These are phyloP conservation scores for Erythrolamprus reginae DNA, from an alignment of 2,113 vertebrate species.

Conservation along the genomic window DNA sequence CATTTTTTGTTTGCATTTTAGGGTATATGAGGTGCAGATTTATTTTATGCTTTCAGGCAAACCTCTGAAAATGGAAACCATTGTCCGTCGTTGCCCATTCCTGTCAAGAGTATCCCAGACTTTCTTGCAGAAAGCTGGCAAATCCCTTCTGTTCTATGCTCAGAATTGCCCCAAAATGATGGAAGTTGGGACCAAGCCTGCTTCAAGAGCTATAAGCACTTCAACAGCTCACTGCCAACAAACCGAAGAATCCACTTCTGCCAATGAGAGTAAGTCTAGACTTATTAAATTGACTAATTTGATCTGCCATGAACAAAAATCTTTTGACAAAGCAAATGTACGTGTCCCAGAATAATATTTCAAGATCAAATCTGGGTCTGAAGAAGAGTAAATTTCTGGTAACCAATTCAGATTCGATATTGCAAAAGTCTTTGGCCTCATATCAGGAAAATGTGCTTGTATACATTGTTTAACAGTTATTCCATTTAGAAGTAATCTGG, in stretches of 20 bases:
- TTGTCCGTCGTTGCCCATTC: constrained; percentile 91
- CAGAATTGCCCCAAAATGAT: constrained; percentile 94
- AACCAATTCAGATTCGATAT: not conserved
- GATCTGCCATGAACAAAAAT: accelerated
- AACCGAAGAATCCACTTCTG: constrained; percentile 65
- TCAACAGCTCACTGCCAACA: constrained; percentile 74
- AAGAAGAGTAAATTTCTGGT: not conserved
- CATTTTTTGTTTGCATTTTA: not conserved
- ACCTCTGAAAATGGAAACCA: constrained; percentile 79
- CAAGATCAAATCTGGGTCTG: not conserved
- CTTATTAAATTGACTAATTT: not conserved
- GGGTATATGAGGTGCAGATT: not conserved
- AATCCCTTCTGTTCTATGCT: constrained; percentile 83
- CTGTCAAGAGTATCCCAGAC: constrained; percentile 85
- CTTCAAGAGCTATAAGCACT: constrained; percentile 73
- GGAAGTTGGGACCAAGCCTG: constrained; percentile 79
- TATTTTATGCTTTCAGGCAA: constrained; percentile 12
- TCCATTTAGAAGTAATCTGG: too few species aligned
- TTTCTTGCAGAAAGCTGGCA: constrained; percentile 90
- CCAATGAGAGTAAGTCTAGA: constrained; percentile 68
- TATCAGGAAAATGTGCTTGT: not conserved
- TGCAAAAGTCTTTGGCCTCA: not conserved
- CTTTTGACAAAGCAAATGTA: not conserved
- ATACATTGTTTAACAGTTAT: not conserved
- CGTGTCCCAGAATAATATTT: not conserved